phyloP scores from a whole-genome alignment of 2,888 invertebrate species.

The Amiota communis region DNA sequence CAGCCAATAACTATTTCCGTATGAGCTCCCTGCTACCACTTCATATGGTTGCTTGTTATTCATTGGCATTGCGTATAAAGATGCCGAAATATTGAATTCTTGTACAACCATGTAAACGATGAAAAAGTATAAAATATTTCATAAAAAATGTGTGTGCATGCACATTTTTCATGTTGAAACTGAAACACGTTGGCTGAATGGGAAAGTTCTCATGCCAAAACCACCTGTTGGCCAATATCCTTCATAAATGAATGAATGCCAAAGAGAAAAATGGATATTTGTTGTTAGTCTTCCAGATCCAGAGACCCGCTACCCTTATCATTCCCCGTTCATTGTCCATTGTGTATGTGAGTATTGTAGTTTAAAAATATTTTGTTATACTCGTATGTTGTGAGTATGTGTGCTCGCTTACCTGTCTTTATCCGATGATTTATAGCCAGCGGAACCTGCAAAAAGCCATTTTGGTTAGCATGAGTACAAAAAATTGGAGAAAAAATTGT shows the following conservation, averaged over 20 bases:
- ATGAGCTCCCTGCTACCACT: not conserved
- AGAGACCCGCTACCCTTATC: too few relatives aligned
- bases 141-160: conserved; percentile 38
- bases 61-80: conserved; percentile 41
- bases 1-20: not conserved
- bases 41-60: not conserved
- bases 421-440: conserved; percentile 88
- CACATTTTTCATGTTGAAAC: conserved; percentile 17
- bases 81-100: conserved; percentile 55
- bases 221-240: conserved; percentile 58
- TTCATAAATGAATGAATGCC: conserved; percentile 48
- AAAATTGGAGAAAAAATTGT: conserved; percentile 40
- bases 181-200: conserved; percentile 46
- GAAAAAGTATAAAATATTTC: conserved; percentile 56
- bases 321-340: not conserved
- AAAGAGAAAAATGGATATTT: conserved; percentile 50
- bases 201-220: conserved; percentile 54
- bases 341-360: not conserved
- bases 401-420: conserved; percentile 82
- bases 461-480: conserved; percentile 22
- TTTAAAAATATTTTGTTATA: conserved; percentile 10
- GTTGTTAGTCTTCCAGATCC: conserved; percentile 34
- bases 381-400: conserved; percentile 34
- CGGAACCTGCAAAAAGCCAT: conserved; percentile 78
- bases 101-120: conserved; percentile 24